Percentiles rank a stretch among this genome's conserved stretches.
These are phyloP conservation scores for Drosophila pullipes DNA, from an alignment of 2,888 invertebrate species.

Conservation along the genomic window DNA sequence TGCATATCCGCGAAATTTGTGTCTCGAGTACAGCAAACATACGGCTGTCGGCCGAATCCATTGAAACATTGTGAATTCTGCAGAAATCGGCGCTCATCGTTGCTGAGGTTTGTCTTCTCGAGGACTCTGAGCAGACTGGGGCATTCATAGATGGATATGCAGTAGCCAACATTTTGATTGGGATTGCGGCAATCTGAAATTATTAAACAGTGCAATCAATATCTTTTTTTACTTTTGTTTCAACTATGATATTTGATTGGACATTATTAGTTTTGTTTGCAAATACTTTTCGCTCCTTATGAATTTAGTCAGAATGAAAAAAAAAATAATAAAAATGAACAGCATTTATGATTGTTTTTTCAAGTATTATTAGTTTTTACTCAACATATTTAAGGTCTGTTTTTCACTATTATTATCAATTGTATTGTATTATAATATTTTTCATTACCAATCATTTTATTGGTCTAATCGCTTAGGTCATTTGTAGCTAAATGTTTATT, in stretches of 20 bases:
- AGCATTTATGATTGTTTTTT: background rate
- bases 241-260: background rate
- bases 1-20: constrained; percentile 41
- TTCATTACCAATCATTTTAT: background rate
- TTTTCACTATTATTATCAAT: background rate
- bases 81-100: constrained; percentile 70
- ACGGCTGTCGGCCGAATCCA: constrained; percentile 75
- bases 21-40: constrained; percentile 83
- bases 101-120: constrained; percentile 44
- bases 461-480: background rate
- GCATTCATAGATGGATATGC: constrained; percentile 83
- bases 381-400: background rate
- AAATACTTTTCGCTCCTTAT: background rate
- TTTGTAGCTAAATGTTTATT: background rate
- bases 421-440: background rate
- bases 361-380: background rate
- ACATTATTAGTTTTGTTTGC: background rate
- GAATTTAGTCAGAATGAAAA: background rate
- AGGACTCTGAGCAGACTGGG: constrained; percentile 71
- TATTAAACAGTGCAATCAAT: background rate
- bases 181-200: constrained; percentile 86
- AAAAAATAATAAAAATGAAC: background rate
- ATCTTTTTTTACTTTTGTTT: background rate
- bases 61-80: constrained; percentile 76
- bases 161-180: constrained; percentile 77